Base-by-base conservation (phyloP, 2,113 vertebrate genomes). In the Nothoprocta perdicaria region DNA sequence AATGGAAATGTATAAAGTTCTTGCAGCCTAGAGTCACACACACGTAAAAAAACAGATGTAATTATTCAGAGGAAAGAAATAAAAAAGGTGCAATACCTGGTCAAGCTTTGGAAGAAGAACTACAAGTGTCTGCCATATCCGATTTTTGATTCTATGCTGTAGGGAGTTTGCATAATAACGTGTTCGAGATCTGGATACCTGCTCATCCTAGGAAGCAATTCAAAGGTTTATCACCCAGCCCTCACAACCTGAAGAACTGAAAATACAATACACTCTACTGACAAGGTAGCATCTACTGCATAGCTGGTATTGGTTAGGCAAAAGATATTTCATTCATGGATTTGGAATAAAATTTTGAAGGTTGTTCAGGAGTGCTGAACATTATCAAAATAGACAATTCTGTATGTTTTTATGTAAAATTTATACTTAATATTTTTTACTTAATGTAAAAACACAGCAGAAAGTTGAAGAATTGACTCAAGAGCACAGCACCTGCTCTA, bases 161-260 rank as follows among this genome's bases (percentile, higher is more conserved):
- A 99, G 97, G 60, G 99, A 99, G 96, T 99, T 99, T 76, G 97
- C 97, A 45, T 99, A 98, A 96, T 98, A 98, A 62, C 98, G 98
- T 3, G 97, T 96, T 97, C 98, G 99, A 40, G 98, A 98, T 90
- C 96, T 98, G 66, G 98, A 98, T 73, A 98, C 97, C 40, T 96
- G 65, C 7, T 97, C 98, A 93, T 99, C 99, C 99, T 99, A 41
- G 53, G 80, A 74, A 48, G 16, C 89, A 88, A 87, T 73, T 8
- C 12, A 33, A 46, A 81, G 12, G 5, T 65, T 88, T 38, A 66
- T 62, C 69, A 60, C 5, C 11, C 41, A 14, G 23, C 43, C 27
- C 78, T 81, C 50, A 31, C 33, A 72, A 48, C 63, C 55, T 43
- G 23, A 76, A 61, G 21, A 71, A 16, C 35, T 38, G 6, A 31